Evolutionary conservation across 64 coral and sea anemone species (phyloP).

Genomic region (Acropora tenuis): DNA sequence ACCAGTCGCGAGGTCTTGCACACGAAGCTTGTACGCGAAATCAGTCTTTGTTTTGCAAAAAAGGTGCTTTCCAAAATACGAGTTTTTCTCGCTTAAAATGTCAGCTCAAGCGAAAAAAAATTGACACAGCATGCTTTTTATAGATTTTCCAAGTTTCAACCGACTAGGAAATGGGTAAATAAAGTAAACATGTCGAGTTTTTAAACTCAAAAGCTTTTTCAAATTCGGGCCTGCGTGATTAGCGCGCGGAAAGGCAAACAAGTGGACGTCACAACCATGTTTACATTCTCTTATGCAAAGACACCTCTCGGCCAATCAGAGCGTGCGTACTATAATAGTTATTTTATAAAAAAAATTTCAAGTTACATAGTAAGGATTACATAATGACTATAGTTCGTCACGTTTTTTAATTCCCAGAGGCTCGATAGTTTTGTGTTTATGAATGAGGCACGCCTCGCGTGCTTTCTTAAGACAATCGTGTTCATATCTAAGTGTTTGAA

Average conservation of each 20-base stretch:
- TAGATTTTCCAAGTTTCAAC: background rate
- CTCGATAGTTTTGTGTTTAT: background rate
- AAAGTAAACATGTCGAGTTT: background rate
- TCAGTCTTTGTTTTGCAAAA: no score
- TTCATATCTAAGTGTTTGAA: background rate
- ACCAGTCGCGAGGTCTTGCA: no score
- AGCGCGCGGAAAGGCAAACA: constrained; percentile 6
- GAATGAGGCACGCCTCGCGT: background rate
- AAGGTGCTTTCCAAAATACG: no score
- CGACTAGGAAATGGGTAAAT: constrained; percentile 1
- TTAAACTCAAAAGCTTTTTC: background rate
- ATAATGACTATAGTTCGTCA: background rate
- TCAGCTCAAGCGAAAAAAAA: background rate
- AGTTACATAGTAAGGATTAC: background rate
- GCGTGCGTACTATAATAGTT: no score
- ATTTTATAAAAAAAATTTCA: no score
- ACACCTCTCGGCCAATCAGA: no score
- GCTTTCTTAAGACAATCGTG: no score
- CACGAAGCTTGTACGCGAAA: no score
- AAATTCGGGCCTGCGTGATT: background rate
- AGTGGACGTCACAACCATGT: background rate
- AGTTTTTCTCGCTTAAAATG: background rate
- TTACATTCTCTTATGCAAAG: no score
- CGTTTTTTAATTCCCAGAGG: background rate
- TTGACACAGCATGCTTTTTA: constrained; percentile 1